Evolutionary conservation across 2,113 vertebrate genomes (phyloP).

Genomic region (Callipepla squamata): DNA sequence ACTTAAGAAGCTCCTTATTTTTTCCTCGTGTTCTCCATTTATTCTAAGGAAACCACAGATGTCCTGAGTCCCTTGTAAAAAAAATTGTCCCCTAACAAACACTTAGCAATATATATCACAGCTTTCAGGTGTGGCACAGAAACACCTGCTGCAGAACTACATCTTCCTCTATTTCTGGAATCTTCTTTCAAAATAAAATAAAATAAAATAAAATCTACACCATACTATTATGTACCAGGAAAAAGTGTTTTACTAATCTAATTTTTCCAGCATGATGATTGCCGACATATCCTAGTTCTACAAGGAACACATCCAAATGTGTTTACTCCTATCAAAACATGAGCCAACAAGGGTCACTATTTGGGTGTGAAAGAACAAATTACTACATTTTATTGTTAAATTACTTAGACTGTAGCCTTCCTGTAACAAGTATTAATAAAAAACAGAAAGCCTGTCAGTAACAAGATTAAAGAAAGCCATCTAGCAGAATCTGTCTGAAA

Average conservation of each 20-base stretch:
- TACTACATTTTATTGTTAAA: not conserved
- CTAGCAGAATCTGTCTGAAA: not conserved
- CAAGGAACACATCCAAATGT: not conserved
- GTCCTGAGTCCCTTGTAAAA: not conserved
- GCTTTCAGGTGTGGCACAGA: not conserved
- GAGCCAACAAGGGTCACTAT: not conserved
- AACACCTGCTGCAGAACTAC: not conserved
- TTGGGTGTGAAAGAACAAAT: not conserved
- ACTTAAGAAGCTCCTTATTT: not conserved
- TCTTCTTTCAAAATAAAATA: not conserved
- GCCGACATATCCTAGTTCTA: not conserved
- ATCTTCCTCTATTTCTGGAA: not conserved
- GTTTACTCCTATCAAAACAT: not conserved
- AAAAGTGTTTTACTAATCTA: not conserved
- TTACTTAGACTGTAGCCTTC: not conserved
- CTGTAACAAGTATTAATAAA: not conserved
- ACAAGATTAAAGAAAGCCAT: not conserved
- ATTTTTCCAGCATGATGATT: not conserved
- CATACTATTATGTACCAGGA: not conserved
- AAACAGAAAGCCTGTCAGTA: not conserved
- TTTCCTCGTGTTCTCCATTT: not conserved
- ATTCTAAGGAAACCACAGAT: not conserved
- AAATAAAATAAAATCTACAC: not conserved
- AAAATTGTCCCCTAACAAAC: not conserved
- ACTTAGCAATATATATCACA: not conserved